These are phyloP conservation scores for Ectropis crepuscularia DNA, from an alignment of 2,888 invertebrate species.

Conservation along the genomic window DNA sequence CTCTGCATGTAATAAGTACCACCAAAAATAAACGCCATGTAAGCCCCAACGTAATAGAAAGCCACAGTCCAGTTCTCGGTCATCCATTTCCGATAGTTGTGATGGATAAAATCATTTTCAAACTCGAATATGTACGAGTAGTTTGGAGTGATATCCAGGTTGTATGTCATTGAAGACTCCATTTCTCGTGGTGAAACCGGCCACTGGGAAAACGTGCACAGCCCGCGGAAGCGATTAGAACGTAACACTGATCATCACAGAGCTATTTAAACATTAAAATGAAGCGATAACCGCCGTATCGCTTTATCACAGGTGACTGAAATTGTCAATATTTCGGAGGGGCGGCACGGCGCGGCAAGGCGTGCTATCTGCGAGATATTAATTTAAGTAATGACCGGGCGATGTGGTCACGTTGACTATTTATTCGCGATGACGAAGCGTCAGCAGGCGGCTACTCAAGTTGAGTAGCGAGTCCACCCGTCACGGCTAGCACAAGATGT, in stretches of 20 bases:
- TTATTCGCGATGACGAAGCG: constrained; percentile 72
- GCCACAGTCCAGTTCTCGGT: constrained; percentile 97
- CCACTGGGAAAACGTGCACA: constrained; percentile 57
- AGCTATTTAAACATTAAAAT: constrained; percentile 75
- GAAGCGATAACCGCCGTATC: constrained; percentile 65
- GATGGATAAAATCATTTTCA: constrained; percentile 96
- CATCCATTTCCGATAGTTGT: constrained; percentile 97
- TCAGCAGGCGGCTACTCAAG: constrained; percentile 63
- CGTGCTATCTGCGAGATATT: constrained; percentile 64
- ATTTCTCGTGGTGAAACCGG: constrained; percentile 56
- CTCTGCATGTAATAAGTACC: constrained; percentile 97
- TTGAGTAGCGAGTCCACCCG: constrained; percentile 59
- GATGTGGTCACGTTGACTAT: constrained; percentile 68
- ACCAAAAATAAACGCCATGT: constrained; percentile 97
- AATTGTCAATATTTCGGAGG: constrained; percentile 64
- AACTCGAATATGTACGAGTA: constrained; percentile 98
- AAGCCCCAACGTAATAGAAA: constrained; percentile 94
- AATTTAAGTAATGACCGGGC: constrained; percentile 66
- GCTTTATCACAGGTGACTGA: constrained; percentile 79
- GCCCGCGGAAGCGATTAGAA: constrained; percentile 48
- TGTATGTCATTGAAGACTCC: constrained; percentile 80
- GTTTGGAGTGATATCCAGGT: constrained; percentile 89
- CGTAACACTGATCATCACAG: constrained; percentile 76
- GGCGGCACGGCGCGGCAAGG: constrained; percentile 56
- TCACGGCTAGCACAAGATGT: constrained; percentile 57